These are phyloP conservation scores for Orussus abietinus DNA, from an alignment of 1,140 invertebrate genomes.

Conservation along the genomic window DNA sequence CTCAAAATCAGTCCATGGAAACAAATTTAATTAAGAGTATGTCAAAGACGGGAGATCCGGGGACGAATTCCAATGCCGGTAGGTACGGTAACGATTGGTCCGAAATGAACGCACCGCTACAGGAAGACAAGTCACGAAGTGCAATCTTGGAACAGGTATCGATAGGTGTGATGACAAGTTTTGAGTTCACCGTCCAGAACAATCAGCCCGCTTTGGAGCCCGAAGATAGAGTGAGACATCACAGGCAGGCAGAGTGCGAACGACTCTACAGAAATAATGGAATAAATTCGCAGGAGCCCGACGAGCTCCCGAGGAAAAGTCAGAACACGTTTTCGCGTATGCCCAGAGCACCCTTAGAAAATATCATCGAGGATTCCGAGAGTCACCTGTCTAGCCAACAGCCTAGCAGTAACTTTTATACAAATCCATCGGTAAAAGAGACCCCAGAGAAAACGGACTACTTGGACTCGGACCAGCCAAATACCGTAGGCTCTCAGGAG, in stretches of 20 bases:
- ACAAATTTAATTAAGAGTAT: background rate
- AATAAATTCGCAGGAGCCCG: constrained; percentile 41
- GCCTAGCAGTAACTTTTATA: constrained; percentile 29
- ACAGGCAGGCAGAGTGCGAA: no score
- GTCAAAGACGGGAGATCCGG: background rate
- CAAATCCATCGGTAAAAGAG: constrained; percentile 19
- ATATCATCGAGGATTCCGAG: constrained; percentile 47
- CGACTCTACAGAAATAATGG: constrained; percentile 33
- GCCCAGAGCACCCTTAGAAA: constrained; percentile 34
- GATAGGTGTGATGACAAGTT: constrained; percentile 68
- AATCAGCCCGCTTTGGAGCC: constrained; percentile 32
- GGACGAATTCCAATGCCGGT: background rate
- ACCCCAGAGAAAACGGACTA: no score
- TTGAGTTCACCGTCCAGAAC: constrained; percentile 61
- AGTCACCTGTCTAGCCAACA: constrained; percentile 45
- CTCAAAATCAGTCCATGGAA: background rate
- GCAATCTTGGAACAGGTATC: constrained; percentile 56
- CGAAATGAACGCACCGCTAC: no score
- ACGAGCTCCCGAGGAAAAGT: constrained; percentile 32
- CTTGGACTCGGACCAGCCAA: no score
- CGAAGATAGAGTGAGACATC: constrained; percentile 47
- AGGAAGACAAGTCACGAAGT: constrained; percentile 23
- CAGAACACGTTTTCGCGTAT: constrained; percentile 30
- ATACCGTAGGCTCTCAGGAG: no score
- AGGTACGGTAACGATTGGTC: background rate